phyloP scores from a whole-genome alignment of 53 echinoderm and acorn worm genomes.

The Paracentrotus lividus region DNA sequence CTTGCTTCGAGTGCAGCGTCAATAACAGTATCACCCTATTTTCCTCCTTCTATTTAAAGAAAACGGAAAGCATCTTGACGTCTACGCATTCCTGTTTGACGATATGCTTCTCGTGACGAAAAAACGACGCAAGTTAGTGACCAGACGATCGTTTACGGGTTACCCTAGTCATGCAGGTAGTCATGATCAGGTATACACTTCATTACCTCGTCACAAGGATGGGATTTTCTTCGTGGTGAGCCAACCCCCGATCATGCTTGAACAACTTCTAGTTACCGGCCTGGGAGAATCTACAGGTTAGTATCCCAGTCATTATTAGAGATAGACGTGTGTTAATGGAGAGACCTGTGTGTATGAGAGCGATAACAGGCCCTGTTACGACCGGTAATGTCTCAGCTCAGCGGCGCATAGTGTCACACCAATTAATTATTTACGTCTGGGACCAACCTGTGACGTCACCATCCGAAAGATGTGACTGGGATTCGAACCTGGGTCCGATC shows the following conservation, averaged over 20 bases:
- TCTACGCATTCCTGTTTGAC: conserved; percentile 94
- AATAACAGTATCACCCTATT: no score
- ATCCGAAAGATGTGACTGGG: no score
- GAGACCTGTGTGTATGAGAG: no score
- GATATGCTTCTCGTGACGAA: conserved; percentile 92
- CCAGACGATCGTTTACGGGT: conserved; percentile 81
- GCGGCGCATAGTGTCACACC: no score
- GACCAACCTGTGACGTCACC: no score
- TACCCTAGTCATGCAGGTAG: conserved; percentile 58
- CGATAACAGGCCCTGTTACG: no score
- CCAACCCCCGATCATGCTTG: conserved; percentile 88
- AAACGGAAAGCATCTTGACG: conserved; percentile 81
- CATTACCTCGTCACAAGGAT: conserved; percentile 82
- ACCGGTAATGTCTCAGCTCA: no score
- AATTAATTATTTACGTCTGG: no score
- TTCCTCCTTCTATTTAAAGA: no score
- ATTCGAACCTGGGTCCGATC: no score
- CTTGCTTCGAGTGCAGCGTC: not conserved
- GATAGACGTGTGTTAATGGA: no score
- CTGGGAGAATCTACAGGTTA: conserved; percentile 76
- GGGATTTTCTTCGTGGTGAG: conserved; percentile 80
- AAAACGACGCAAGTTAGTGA: conserved; percentile 73
- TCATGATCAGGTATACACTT: conserved; percentile 29
- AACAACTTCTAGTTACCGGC: conserved; percentile 80
- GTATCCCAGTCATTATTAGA: no score